A percentile compares a stretch with the other conserved stretches of the same genome.
These are phyloP conservation scores for Cyrtodaria siliqua DNA, from an alignment of 2,888 invertebrate species.

Conservation along the genomic window DNA sequence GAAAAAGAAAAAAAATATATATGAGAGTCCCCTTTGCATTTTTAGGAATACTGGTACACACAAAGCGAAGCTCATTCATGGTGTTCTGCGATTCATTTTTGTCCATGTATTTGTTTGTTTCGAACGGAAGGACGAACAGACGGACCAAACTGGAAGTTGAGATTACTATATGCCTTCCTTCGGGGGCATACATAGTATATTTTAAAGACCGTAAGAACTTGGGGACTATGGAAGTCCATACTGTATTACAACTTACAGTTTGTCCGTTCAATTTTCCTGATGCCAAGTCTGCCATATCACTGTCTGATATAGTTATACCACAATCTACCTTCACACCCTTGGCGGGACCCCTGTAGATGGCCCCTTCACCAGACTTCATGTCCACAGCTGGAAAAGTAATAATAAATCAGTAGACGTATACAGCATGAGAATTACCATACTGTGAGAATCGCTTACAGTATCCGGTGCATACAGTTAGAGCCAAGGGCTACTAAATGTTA, in stretches of 20 bases:
- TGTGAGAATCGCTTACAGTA: no score
- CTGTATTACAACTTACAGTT: conserved; percentile 82
- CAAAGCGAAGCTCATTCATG: no score
- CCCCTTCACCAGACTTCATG: conserved; percentile 90
- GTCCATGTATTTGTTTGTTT: no score
- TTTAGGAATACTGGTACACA: no score
- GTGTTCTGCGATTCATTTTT: no score
- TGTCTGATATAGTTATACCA: conserved; percentile 94
- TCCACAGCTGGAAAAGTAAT: conserved; percentile 93
- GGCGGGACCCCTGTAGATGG: conserved; percentile 92
- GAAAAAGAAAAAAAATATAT: background rate
- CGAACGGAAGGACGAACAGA: background rate
- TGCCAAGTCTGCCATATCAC: conserved; percentile 92
- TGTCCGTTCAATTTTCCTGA: conserved; percentile 86
- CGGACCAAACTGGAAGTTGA: no score
- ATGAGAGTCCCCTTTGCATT: no score
- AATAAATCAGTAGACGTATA: no score
- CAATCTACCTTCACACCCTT: conserved; percentile 92
- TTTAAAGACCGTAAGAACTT: background rate
- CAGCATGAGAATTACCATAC: no score
- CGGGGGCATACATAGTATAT: background rate
- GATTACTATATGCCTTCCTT: background rate
- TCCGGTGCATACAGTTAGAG: no score
- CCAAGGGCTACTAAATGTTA: no score
- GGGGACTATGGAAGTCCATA: background rate